phyloP scores from a whole-genome alignment of 1,140 invertebrate species.

The Papilio aristodemus region DNA sequence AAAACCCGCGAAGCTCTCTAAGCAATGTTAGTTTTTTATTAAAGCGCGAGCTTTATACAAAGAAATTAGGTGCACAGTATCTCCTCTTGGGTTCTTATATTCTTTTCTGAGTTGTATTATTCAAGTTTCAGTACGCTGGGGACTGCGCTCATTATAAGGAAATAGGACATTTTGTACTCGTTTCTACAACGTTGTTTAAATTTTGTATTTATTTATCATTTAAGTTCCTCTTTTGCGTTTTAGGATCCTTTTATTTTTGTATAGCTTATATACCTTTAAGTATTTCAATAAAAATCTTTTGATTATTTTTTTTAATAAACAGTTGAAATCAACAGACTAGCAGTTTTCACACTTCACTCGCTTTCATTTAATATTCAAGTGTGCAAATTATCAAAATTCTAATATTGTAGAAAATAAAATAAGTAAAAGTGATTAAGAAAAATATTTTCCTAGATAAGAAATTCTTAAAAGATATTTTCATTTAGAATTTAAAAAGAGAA shows the following conservation, averaged over 20 bases:
- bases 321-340: too few relatives aligned
- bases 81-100: constrained; percentile 12
- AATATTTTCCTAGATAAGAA: not conserved
- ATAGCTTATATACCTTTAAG: not conserved
- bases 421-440: not conserved
- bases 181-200: constrained; percentile 11
- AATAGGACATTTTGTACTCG: constrained; percentile 21
- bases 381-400: too few relatives aligned
- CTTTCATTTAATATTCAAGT: too few relatives aligned
- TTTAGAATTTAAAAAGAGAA: constrained; percentile 19
- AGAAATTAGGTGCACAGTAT: constrained; percentile 26
- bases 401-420: not conserved
- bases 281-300: not conserved
- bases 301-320: too few relatives aligned
- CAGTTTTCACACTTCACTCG: too few relatives aligned
- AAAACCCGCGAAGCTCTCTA: constrained; percentile 4
- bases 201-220: constrained; percentile 15
- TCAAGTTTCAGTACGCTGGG: not conserved
- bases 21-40: constrained; percentile 29
- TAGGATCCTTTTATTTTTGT: not conserved
- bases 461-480: constrained; percentile 14
- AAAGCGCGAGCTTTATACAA: constrained; percentile 10
- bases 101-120: constrained; percentile 12
- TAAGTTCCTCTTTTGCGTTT: not conserved
- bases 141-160: constrained; percentile 14